Evolutionary conservation across 1,140 invertebrate species (phyloP).

Genomic region (Magallana gigas): DNA sequence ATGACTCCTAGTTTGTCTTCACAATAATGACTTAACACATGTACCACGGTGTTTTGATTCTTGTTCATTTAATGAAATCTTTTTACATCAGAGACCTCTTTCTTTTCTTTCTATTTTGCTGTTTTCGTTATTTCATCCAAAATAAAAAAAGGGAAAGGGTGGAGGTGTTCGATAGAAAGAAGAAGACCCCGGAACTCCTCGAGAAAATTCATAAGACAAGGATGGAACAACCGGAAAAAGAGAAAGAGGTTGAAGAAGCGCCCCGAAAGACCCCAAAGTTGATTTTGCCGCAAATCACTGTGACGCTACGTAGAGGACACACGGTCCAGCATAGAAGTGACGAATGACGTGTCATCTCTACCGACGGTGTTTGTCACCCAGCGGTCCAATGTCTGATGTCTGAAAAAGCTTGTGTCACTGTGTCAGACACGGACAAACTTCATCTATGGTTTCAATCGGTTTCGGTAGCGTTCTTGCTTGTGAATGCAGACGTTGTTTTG

Average conservation of each 20-base stretch:
- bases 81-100: no score
- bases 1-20: no score
- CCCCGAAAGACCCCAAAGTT: slow-evolving; percentile 53
- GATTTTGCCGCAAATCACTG: slow-evolving; percentile 54
- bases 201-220: slow-evolving; percentile 45
- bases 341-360: slow-evolving; percentile 14
- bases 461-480: no score
- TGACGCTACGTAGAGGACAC: slow-evolving; percentile 44
- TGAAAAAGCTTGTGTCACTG: no score
- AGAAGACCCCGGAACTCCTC: slow-evolving; percentile 58
- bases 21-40: no score
- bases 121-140: no score
- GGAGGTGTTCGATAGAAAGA: slow-evolving; percentile 58
- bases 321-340: not conserved
- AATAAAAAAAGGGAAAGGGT: slow-evolving; percentile 44
- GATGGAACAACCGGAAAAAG: slow-evolving; percentile 10
- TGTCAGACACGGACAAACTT: no score
- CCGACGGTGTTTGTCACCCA: slow-evolving; percentile 46
- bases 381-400: not conserved
- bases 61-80: no score
- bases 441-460: no score
- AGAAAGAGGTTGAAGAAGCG: slow-evolving; percentile 24
- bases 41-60: no score
- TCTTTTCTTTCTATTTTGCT: no score
- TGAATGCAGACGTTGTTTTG: no score